Evolutionary conservation across 2,113 vertebrate species (phyloP), one percentile per base, ranked within the genome.

Genomic region (Cyphomyrus discorhynchus): DNA sequence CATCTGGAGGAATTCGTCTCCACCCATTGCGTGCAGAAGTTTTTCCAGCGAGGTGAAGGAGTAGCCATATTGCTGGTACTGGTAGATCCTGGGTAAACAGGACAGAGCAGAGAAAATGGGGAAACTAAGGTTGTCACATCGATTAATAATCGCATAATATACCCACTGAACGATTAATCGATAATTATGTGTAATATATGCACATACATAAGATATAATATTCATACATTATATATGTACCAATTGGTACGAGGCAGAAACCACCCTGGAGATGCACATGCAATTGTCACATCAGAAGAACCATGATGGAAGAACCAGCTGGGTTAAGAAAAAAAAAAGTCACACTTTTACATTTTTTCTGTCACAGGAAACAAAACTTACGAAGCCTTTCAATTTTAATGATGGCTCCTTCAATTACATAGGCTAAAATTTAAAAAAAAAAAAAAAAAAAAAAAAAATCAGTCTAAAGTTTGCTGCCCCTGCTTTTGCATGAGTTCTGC

Each of bases 31-130:
- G 0, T 98, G 97, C 11, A 99, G 90, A 52, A 99, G 93, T 45
- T 89, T 94, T 90, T 98, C 97, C 9, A 97, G 95, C 1, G 91
- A 98, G 91, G 97, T 97, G 95, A 99, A 99, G 31, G 97, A 97
- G 4, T 98, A 99, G 19, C 98, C 96, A 0, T 96, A 96, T 88
- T 97, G 96, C 93, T 99, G 98, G 92, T 97, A 99, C 92, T 98
- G 97, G 92, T 99, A 99, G 93, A 99, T 97, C 95, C 98, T 99
- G 93, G 19, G 70, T 9, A 10, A 90, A 88, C 80, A 77, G 0
- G 24, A 88, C 90, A 90, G 35, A 52, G 77, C 1, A 86, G 0
- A 49, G 13, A 46, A 90, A 27, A 88, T 6, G 62, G 5, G 82
- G 24, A 19, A 50, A 89, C 31, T 15, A 52, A 13, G 0, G 77